Percentiles rank a stretch among this genome's conserved stretches.
Evolutionary conservation across 2,888 invertebrate species (phyloP).

Genomic region (Megamerina dolium): DNA sequence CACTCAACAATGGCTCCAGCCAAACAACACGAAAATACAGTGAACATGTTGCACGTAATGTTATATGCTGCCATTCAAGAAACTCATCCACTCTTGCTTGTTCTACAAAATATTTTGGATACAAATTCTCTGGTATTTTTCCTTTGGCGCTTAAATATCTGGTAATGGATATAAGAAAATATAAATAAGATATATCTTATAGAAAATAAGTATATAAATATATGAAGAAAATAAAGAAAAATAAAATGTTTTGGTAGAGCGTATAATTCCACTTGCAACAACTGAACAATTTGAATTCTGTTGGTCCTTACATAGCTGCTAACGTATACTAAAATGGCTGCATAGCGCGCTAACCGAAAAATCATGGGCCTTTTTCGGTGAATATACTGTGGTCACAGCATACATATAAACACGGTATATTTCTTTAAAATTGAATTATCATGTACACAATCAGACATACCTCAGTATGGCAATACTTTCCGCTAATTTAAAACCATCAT

Average conservation of each 20-base stretch:
- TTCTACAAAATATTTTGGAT: conserved; percentile 57
- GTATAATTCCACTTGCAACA: not conserved
- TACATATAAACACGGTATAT: too few species aligned
- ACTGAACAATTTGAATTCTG: not conserved
- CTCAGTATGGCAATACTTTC: conserved; percentile 66
- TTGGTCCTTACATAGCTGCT: too few species aligned
- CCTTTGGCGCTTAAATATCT: conserved; percentile 41
- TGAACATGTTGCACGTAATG: conserved; percentile 54
- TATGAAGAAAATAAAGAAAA: not conserved
- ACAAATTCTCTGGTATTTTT: conserved; percentile 55
- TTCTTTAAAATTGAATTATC: too few species aligned
- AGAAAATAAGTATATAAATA: too few species aligned
- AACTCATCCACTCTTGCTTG: conserved; percentile 65
- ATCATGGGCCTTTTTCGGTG: too few species aligned
- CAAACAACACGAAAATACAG: conserved; percentile 55
- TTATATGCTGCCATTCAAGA: conserved; percentile 67
- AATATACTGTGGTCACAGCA: too few species aligned
- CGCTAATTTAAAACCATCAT: conserved; percentile 61
- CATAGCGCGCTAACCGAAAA: too few species aligned
- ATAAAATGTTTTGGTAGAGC: not conserved
- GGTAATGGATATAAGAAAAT: conserved; percentile 2
- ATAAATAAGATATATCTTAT: not conserved
- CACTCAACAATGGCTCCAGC: conserved; percentile 52
- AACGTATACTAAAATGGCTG: too few species aligned
- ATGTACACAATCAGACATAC: too few species aligned